Evolutionary conservation across 2,888 invertebrate species (phyloP), one percentile per base, ranked within the genome.

Genomic region (Calameuta pallipes): DNA sequence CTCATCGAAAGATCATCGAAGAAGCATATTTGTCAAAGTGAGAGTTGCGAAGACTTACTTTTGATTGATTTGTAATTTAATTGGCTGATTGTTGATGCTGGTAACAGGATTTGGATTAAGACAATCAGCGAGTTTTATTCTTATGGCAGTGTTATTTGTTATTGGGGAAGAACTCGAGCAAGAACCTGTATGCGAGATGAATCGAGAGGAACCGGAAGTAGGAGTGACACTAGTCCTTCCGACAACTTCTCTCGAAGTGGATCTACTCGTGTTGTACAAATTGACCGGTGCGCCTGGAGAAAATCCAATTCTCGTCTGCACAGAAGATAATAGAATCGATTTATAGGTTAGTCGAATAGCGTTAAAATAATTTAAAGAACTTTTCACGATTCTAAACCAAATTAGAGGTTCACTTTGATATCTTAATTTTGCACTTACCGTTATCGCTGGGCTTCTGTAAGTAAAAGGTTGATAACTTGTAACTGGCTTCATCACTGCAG

Each of bases 401-500:
- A 23, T 78, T 23, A 78, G n/a, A 34, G 80, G 80, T 75, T 81
- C 78, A 56, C 80, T 79, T 71, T 79, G 2, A 78, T 71, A 81
- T 80, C 15, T 23, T 69, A 69, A 68, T 70, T 11, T 74, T 73
- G 12, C 70, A 82, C 86, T 84, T 81, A 90, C 90, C 78, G 86
- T 82, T 15, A 87, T 84, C 9, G 83, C 85, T 75, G 90, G 90
- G 80, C 86, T 91, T 56, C 90, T 87, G 78, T 92, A 91, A 75
- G 89, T 89, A 75, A 90, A 90, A 31, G 90, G 89, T 75, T 89
- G 89, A 84, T 89, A 89, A 37, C 88, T 86, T 30, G 86, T 87
- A 30, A 87, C 78, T n/a, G 91, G 86, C 81, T 92, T 92, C 82
- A 90, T 84, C n/a, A 90, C 92, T 31, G 93, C 93, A 13, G 93